Evolutionary conservation across 2,797 vertebrate species (phyloP), one percentile per base, ranked within the genome.

Genomic region (Iguana delicatissima): DNA sequence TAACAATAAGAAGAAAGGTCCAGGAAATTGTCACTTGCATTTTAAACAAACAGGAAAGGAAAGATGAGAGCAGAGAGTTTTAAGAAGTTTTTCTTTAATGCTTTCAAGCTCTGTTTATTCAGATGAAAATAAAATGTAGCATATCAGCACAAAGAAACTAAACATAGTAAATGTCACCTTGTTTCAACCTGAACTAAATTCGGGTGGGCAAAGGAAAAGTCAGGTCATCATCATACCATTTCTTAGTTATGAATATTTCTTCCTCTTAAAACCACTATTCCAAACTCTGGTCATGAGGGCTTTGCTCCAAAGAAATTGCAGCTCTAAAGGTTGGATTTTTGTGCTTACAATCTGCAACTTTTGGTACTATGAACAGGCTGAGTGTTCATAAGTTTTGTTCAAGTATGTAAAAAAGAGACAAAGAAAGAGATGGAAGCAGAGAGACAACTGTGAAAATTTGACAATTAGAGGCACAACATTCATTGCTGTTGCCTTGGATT

Each of bases 21-120:
- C 85, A 77, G 57, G 91, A 95, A 94, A 91, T 7, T 50, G 12
- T 90, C 91, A 91, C 35, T 62, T 83, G 85, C 74, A 86, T 92
- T 87, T 93, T 90, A 94, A 95, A 87, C 62, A 93, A 93, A 95
- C 4, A 93, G 0, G 5, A 91, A 42, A 55, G 57, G 52, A 0
- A 87, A 95, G 92, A 92, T 1, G 24, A 87, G 74, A 87, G 4
- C 35, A 82, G 16, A 6, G 59, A 74, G 59, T 26, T 73, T 14
- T 32, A 90, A 83, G 0, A 1, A 55, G 24, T 86, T 93, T n/a
- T 57, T 38, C 0, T 67, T 91, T 92, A 93, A 72, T 88, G 62
- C 32, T 26, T 91, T 77, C 55, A 90, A 46, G 35, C 76, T 93
- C 80, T 3, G 67, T 88, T 55, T 22, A n/a, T 82, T 5, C 62